Conservation (phyloP, 1,140 invertebrate genomes). For the Cyphomyrmex costatus region DNA sequence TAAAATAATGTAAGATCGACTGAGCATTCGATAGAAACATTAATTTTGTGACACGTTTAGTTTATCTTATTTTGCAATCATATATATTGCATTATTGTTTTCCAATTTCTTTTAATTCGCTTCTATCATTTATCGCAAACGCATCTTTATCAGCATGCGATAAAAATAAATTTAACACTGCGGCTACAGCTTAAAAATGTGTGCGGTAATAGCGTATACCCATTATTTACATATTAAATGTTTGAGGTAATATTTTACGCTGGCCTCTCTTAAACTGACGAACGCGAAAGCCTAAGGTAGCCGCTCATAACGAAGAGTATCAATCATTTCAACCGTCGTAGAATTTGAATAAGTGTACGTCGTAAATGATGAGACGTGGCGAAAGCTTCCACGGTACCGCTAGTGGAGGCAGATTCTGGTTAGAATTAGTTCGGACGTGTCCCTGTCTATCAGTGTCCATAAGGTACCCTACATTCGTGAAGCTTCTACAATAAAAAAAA, state of each 20-base stretch:
- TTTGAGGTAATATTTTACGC: constrained; percentile 53
- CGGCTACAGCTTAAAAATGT: constrained; percentile 29
- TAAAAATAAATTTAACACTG: constrained; percentile 31
- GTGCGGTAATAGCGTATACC: constrained; percentile 39
- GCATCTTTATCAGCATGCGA: constrained; percentile 35
- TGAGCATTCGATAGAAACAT: not conserved
- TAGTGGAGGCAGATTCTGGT: constrained; percentile 18
- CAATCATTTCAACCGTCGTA: constrained; percentile 73
- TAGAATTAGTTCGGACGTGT: constrained; percentile 75
- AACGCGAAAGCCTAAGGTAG: constrained; percentile 64
- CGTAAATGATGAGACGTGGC: constrained; percentile 85
- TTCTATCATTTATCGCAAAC: not conserved
- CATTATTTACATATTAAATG: constrained; percentile 63
- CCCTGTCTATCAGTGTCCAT: constrained; percentile 70
- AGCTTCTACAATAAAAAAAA: constrained; percentile 32
- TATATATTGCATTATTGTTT: not conserved
- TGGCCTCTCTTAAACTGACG: constrained; percentile 54
- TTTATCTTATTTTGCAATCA: constrained; percentile 19
- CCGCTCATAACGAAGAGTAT: constrained; percentile 73
- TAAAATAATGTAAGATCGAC: not conserved
- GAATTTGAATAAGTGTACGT: constrained; percentile 82
- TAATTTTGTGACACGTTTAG: not conserved
- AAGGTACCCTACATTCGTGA: constrained; percentile 49
- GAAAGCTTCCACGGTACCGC: constrained; percentile 80
- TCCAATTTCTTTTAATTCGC: not conserved